phyloP scores from a whole-genome alignment of 2,888 invertebrate species.

The Tanytarsus gracilentus region DNA sequence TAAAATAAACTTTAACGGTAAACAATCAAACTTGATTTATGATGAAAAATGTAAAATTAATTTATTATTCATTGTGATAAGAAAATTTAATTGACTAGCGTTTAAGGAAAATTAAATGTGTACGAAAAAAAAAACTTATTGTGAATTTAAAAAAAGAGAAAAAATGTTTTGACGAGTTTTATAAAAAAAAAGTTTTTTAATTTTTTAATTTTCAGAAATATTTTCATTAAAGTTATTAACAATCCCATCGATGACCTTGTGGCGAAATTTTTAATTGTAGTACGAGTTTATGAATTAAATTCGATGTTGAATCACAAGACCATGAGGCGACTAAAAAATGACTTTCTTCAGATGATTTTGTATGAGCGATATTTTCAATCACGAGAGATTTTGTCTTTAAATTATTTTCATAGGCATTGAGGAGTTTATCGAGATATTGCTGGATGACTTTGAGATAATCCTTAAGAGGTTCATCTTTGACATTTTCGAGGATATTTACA shows the following conservation, averaged over 20 bases:
- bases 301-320: not conserved
- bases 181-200: not conserved
- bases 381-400: not conserved
- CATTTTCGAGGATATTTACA: not conserved
- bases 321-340: not conserved
- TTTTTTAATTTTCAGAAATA: not conserved
- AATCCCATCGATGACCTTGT: not conserved
- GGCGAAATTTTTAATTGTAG: not conserved
- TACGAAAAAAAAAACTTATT: no score
- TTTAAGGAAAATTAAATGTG: not conserved
- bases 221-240: not conserved
- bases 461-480: not conserved
- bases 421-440: not conserved
- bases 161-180: not conserved
- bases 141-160: not conserved
- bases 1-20: not conserved
- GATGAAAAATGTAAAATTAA: not conserved
- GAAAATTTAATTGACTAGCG: not conserved
- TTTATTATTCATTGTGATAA: conserved; percentile 13
- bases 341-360: not conserved
- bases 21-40: not conserved
- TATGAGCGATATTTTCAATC: conserved; percentile 13
- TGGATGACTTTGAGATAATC: not conserved
- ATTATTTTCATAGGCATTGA: not conserved
- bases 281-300: not conserved